Evolutionary conservation across 2,797 vertebrate species (phyloP), one percentile per base, ranked within the genome.

Genomic region (Sitta carolinensis): DNA sequence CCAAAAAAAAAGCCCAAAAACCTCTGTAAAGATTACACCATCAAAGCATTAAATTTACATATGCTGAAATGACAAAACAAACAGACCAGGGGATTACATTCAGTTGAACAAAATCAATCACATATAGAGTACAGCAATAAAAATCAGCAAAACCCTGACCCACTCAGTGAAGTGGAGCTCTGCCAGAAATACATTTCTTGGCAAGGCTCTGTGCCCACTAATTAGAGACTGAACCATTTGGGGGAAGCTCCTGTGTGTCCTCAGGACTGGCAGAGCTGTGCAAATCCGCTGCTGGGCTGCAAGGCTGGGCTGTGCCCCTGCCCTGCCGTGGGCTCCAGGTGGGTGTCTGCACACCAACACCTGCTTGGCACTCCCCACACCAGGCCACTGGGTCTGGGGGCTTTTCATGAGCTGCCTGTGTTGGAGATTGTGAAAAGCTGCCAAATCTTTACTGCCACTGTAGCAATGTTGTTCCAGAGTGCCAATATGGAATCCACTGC

Each of bases 141-240:
- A 47, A 79, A 57, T 34, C 52, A 74, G 88, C 88, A 86, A 82
- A 95, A 94, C 77, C 74, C 93, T 87, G 94, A 93, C 91, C 87
- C 95, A 84, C 91, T 92, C 90, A 76, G 27, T 5, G 13, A 75
- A 87, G 88, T 55, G 89, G 87, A 95, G 75, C 82, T 92, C 70
- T 89, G 93, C 89, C 95, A 97, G 54, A 93, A 84, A 85, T n/a
- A 22, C 82, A 79, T 89, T 94, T 93, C 79, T 90, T 96, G 91
- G 91, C 90, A 93, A 72, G 81, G 89, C 77, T 80, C 80, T 68
- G 77, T 80, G 93, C 95, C 94, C 93, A 85, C 67, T 94, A 95
- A 97, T 93, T 94, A 96, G 87, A 72, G 83, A 57, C 58, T 29
- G 85, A 94, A 80, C 87, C 95, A 88, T 93, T 93, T 91, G 89